Evolutionary conservation across 2,113 vertebrate species (phyloP).

Genomic region (Nesogale talazaci): DNA sequence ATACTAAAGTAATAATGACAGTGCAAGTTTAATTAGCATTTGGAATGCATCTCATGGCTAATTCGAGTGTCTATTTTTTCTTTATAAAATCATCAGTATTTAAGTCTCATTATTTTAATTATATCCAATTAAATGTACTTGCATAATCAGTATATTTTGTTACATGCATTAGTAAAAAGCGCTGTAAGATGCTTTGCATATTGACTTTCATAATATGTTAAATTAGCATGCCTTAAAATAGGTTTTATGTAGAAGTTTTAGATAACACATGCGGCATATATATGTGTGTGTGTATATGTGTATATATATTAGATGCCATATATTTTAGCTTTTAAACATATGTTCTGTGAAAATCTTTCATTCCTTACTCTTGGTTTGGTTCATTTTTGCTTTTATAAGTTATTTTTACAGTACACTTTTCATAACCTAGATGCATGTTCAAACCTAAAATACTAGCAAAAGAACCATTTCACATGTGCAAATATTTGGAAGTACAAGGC

Average conservation of each 20-base stretch:
- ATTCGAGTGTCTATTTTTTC: constrained; percentile 74
- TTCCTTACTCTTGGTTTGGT: constrained; percentile 50
- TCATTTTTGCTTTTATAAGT: constrained; percentile 59
- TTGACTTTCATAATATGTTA: constrained; percentile 73
- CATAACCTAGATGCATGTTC: constrained; percentile 13
- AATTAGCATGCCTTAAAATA: constrained; percentile 82
- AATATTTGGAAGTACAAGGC: constrained; percentile 43
- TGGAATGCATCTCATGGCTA: constrained; percentile 60
- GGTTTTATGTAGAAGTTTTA: constrained; percentile 68
- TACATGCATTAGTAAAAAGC: constrained; percentile 76
- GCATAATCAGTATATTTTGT: constrained; percentile 81
- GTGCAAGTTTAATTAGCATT: constrained; percentile 60
- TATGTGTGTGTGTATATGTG: constrained; percentile 34
- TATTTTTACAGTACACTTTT: constrained; percentile 49
- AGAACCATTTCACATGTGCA: constrained; percentile 13
- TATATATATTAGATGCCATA: constrained; percentile 62
- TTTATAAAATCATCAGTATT: constrained; percentile 76
- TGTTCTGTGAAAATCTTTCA: constrained; percentile 50
- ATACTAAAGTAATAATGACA: constrained; percentile 1
- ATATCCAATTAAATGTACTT: constrained; percentile 79
- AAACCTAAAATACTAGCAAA: constrained; percentile 41
- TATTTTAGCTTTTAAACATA: constrained; percentile 31
- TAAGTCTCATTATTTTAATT: constrained; percentile 82
- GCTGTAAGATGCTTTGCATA: constrained; percentile 75
- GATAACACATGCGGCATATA: constrained; percentile 57